Evolutionary conservation across 2,797 vertebrate genomes (phyloP), one percentile per base, ranked within the genome.

Genomic region (Knipowitschia caucasica): DNA sequence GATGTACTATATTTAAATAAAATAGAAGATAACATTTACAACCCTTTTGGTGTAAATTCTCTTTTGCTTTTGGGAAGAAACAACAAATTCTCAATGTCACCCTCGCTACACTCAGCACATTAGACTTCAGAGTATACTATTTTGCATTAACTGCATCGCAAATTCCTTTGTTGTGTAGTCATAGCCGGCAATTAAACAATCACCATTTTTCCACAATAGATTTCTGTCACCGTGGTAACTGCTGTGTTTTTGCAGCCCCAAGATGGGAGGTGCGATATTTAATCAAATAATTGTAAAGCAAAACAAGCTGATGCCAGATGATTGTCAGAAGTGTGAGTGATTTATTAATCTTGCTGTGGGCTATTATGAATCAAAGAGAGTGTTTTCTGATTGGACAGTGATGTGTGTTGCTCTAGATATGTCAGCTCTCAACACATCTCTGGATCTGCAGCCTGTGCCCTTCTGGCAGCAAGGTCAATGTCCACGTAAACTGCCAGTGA

Each of bases 321-420:
- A 77, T 17, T 70, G 78, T 73, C 75, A 62, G 27, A 59, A 64
- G 73, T 69, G 49, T 64, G 64, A 82, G 67, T 62, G 75, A 62
- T 71, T 47, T 55, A 62, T 83, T 78, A 75, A 56, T 82, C 73
- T 71, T 51, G 58, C 75, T 50, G 62, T 69, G 69, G n/a, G 61
- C 54, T 73, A 53, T 71, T 62, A 63, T 67, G 47, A 64, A 77
- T 80, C 66, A 73, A 51, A n/a, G 54, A 29, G 68, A 59, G 69
- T 60, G 65, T 64, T 64, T 63, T 71, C 54, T 71, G 76, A 81
- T 56, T 75, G 69, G 63, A 77, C 63, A 56, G 53, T 60, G 42
- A 67, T 53, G 66, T 52, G 33, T 38, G 54, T 59, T 43, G 52
- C 53, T 42, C 43, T 68, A 49, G 63, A 64, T 56, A 36, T 42